Conservation (phyloP, 2,113 vertebrate species). For the Myotis brandtii region DNA sequence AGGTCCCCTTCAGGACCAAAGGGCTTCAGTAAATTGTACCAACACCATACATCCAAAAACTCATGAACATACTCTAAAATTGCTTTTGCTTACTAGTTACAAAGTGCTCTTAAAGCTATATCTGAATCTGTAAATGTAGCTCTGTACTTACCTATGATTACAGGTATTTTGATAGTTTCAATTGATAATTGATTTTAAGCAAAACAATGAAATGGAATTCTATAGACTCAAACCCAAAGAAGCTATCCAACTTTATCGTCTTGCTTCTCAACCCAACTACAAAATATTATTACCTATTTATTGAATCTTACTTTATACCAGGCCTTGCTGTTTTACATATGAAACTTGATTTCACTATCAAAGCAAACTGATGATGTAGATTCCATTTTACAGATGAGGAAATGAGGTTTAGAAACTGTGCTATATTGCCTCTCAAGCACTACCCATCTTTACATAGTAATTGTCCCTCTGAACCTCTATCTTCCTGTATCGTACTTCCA, state of each 20-base stretch:
- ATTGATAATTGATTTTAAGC: constrained; percentile 29
- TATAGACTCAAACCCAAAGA: background rate
- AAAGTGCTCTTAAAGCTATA: constrained; percentile 8
- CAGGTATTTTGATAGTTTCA: background rate
- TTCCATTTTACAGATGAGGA: background rate
- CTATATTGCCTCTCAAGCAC: background rate
- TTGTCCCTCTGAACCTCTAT: background rate
- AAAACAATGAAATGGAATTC: constrained; percentile 37
- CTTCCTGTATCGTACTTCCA: background rate
- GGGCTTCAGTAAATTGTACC: background rate
- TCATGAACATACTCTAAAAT: background rate
- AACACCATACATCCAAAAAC: background rate
- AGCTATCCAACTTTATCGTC: background rate
- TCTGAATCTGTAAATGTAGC: background rate
- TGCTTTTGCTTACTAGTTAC: background rate
- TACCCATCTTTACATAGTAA: background rate
- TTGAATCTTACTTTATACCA: background rate
- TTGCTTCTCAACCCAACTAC: background rate
- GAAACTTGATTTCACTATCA: background rate
- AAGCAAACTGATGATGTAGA: background rate
- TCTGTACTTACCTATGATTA: background rate
- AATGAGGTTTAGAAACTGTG: background rate
- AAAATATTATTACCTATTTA: constrained; percentile 16
- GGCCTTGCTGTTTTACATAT: background rate
- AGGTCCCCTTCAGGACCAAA: background rate